These are phyloP conservation scores for Teinopalpus imperialis DNA, from an alignment of 2,888 invertebrate species.

Conservation along the genomic window DNA sequence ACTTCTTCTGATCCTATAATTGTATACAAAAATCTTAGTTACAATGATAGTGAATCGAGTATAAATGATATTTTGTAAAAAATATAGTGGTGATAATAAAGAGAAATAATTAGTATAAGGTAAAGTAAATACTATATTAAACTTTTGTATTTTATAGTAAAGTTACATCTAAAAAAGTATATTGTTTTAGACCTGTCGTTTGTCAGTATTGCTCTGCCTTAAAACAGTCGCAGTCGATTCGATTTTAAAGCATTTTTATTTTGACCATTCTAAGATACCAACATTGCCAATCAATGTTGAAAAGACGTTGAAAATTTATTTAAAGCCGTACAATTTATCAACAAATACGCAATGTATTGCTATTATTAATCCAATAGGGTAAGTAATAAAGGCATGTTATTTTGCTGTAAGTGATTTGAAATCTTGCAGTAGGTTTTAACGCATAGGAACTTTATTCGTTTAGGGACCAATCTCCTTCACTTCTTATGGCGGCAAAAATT, in stretches of 20 bases:
- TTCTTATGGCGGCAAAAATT: constrained; percentile 22
- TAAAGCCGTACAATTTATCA: constrained; percentile 31
- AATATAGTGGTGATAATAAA: background rate
- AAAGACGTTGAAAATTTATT: constrained; percentile 30
- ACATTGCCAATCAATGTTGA: constrained; percentile 29
- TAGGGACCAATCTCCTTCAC: background rate
- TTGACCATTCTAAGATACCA: constrained; percentile 79
- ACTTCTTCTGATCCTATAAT: too few species aligned
- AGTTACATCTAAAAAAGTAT: constrained; percentile 1
- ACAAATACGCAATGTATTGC: constrained; percentile 35
- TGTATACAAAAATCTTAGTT: constrained; percentile 39
- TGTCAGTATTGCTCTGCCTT: constrained; percentile 74
- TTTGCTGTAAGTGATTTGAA: too few species aligned
- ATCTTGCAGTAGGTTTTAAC: too few species aligned
- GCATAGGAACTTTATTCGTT: too few species aligned
- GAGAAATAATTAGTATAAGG: constrained; percentile 13
- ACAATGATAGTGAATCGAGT: constrained; percentile 32
- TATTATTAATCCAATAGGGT: constrained; percentile 15
- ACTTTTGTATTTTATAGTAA: too few species aligned
- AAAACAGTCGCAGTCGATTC: constrained; percentile 78
- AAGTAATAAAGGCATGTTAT: constrained; percentile 3
- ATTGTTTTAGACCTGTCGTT: constrained; percentile 57
- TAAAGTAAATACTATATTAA: background rate
- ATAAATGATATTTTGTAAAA: background rate
- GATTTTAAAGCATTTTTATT: constrained; percentile 76